phyloP scores from a whole-genome alignment of 2,797 vertebrate genomes.

The Phrynocephalus forsythii region DNA sequence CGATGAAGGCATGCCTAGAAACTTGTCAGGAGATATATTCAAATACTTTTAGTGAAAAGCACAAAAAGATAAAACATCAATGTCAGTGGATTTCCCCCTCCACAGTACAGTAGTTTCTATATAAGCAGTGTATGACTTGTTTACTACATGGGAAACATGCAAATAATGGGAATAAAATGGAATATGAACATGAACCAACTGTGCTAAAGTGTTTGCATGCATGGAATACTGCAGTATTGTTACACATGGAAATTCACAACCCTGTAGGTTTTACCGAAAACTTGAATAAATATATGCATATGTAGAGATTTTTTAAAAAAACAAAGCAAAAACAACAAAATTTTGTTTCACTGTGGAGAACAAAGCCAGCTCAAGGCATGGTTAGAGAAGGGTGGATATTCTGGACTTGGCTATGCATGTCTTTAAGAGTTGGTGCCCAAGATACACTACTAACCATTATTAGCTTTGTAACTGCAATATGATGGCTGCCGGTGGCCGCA shows the following conservation, averaged over 20 bases:
- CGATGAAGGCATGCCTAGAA: slow-evolving; percentile 41
- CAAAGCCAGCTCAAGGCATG: slow-evolving; percentile 5
- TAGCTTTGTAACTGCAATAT: background rate
- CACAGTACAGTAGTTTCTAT: slow-evolving; percentile 30
- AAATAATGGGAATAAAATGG: slow-evolving; percentile 28
- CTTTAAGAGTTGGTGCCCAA: background rate
- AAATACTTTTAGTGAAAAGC: slow-evolving; percentile 46
- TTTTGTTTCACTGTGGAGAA: slow-evolving; percentile 28
- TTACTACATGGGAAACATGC: slow-evolving; percentile 24
- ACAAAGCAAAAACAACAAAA: background rate
- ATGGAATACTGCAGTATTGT: slow-evolving; percentile 15
- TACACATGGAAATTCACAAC: slow-evolving; percentile 31
- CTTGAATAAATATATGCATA: slow-evolving; percentile 6
- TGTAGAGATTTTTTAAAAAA: background rate
- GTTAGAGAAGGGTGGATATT: slow-evolving; percentile 29
- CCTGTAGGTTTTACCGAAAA: slow-evolving; percentile 9
- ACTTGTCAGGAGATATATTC: slow-evolving; percentile 39
- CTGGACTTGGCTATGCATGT: background rate
- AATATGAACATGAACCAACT: slow-evolving; percentile 39
- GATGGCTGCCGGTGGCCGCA: background rate
- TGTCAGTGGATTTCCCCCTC: background rate
- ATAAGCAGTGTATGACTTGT: slow-evolving; percentile 31
- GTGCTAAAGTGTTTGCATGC: slow-evolving; percentile 17
- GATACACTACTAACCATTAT: background rate
- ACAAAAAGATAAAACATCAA: slow-evolving; percentile 30